Percentiles rank a stretch among this genome's conserved stretches.
phyloP scores from a whole-genome alignment of 2,113 vertebrate genomes.

The Mormyrus iriodes region DNA sequence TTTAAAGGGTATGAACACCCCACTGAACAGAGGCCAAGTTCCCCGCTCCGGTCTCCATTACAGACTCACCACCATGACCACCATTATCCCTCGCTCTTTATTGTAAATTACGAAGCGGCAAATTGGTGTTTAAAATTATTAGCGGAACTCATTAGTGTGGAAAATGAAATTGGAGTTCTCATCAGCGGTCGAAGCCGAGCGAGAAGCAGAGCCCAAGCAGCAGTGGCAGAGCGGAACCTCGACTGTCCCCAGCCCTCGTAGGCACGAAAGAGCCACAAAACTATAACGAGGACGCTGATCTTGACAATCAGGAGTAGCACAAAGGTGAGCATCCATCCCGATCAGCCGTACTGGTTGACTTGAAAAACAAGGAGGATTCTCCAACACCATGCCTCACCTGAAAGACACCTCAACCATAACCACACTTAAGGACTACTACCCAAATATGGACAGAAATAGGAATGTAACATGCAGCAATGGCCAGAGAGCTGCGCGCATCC shows the following conservation, averaged over 20 bases:
- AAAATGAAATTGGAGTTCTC: conserved; percentile 26
- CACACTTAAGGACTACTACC: background rate
- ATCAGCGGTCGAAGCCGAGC: background rate
- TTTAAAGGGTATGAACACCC: background rate
- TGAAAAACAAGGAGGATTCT: background rate
- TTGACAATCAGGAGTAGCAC: background rate
- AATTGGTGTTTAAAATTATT: conserved; percentile 31
- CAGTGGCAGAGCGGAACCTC: background rate
- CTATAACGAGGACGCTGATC: background rate
- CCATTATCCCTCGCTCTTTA: background rate
- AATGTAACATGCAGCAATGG: background rate
- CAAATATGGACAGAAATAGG: background rate
- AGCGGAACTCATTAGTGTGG: conserved; percentile 30
- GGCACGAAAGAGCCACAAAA: background rate
- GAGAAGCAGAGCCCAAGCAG: background rate
- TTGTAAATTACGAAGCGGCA: conserved; percentile 23
- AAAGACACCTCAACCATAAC: background rate
- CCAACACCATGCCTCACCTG: background rate
- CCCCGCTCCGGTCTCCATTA: background rate
- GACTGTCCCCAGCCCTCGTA: no score
- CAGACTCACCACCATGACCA: background rate
- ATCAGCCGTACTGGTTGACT: background rate
- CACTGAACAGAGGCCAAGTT: background rate
- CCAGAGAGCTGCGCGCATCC: background rate
- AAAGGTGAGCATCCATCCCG: background rate